Base-by-base conservation (phyloP, 2,797 vertebrate genomes). In the Crenuchus spilurus region DNA sequence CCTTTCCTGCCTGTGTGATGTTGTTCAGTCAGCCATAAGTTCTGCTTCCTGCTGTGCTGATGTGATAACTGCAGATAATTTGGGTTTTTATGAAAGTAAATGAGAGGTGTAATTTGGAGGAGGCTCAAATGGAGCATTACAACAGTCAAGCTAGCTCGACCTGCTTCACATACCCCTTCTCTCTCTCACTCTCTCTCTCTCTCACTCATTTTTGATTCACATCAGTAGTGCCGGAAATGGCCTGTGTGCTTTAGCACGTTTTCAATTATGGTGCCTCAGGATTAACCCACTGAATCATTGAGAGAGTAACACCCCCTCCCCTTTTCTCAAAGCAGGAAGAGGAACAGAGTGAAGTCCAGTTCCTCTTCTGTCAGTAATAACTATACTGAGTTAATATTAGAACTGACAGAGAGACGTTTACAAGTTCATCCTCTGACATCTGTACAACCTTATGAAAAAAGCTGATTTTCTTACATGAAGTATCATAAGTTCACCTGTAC, bases 31-130 rank as follows among this genome's bases (percentile, higher is more conserved):
- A 54, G 42, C 49, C 73, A 30, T 55, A 20, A 7, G 2, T 26
- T 4, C 30, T 57, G 52, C 49, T 74, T 76, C 49, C 63, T 80
- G 70, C 65, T 41, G 30, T 28, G 72, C 24, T 41, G 31, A 73
- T 67, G 71, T 75, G 66, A 30, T 55, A 74, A 74, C 49, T 8
- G 44, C 28, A 4, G 51, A 64, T 68, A 61, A 76, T 76, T 70
- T 46, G 30, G 41, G 42, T 52, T 48, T 35, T 64, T 66, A 16
- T 73, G 42, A 64, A 44, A 72, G 61, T 68, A 74, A 69, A 69
- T 26, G 49, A 64, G 58, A 52, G 18, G 31, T 60, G n/a, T 65
- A 51, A 64, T 74, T 77, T 74, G 31, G 33, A 24, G 60, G 44
- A 64, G 48, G 37, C 57, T 62, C 57, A 24, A 58, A 30, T 9